These are phyloP conservation scores for Drosophila paucipuncta DNA, from an alignment of 2,888 invertebrate species.

Conservation along the genomic window DNA sequence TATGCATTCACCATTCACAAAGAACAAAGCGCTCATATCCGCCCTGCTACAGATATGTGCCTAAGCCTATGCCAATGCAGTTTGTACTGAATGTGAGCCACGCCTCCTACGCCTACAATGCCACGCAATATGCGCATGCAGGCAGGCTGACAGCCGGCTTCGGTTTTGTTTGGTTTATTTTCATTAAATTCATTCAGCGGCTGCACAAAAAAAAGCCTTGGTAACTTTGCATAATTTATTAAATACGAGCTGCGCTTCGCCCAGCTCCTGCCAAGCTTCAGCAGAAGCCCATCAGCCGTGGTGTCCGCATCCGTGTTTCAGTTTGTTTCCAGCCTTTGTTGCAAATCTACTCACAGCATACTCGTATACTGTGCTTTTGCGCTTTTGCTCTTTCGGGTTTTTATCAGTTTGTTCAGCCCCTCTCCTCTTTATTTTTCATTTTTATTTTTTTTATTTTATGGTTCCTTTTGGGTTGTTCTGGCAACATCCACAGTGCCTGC, in stretches of 20 bases:
- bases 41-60: constrained; percentile 9
- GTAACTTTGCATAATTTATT: constrained; percentile 73
- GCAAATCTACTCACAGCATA: constrained; percentile 36
- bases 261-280: constrained; percentile 1
- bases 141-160: constrained; percentile 17
- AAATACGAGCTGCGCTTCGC: constrained; percentile 52
- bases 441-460: neutral
- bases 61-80: constrained; percentile 45
- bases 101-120: constrained; percentile 20
- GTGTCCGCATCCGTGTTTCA: constrained; percentile 38
- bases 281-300: constrained; percentile 21
- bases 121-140: constrained; percentile 45
- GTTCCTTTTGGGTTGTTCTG: neutral
- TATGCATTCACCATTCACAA: constrained; percentile 63
- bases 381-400: constrained; percentile 46
- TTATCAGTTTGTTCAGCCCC: constrained; percentile 14
- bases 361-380: constrained; percentile 45
- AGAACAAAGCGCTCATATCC: constrained; percentile 52
- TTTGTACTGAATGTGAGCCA: constrained; percentile 43
- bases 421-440: neutral
- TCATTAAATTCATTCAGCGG: constrained; percentile 52
- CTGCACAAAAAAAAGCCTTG: constrained; percentile 25
- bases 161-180: constrained; percentile 32
- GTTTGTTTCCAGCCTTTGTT: constrained; percentile 41
- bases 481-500: constrained; percentile 1